Evolutionary conservation across 2,888 invertebrate species (phyloP), one percentile per base, ranked within the genome.

Genomic region (Eurytoma adleriae): DNA sequence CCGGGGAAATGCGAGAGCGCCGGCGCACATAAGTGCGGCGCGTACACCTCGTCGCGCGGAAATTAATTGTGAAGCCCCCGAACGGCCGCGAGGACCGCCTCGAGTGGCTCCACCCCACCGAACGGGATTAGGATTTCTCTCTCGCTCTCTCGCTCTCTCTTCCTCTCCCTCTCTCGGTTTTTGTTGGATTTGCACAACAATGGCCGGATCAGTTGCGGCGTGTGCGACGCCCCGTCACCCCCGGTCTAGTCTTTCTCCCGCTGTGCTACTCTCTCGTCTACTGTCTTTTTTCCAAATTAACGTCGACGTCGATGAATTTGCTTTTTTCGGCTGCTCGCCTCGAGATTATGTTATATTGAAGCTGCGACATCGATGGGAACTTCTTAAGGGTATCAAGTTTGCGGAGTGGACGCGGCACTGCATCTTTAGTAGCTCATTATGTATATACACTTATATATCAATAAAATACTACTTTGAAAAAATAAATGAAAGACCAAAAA

Each of bases 121-220:
- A 40, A 40, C 40, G 40, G 40, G 40, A 40, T 40, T 40, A 40
- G 40, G 40, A 7, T 7, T 7, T 40, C 40, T 40, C 40, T 7
- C 7, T 62, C 62, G 27, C 40, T 24, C 56, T 27, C 40, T 40
- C 40, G 0, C 7, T 62, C 62, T 52, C 40, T 24, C 56, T 27
- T 12, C 0, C 27, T 50, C 30, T 30, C 13, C 14, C 87, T 69
- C 62, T 85, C 64, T 80, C 83, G 86, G 89, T 90, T 90, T 90
- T 89, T 88, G 89, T 89, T 89, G 87, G 87, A 90, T 90, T 90
- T 90, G 89, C 90, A 90, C 90, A 89, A 90, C 90, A 90, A 90
- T 90, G 87, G 84, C 76, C 83, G 88, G 90, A 89, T 90, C 88
- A 88, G 85, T 83, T 89, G 84, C 82, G 84, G 89, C 90, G 89